These are phyloP conservation scores for Batillaria attramentaria DNA, from an alignment of 1,140 invertebrate genomes.

Conservation along the genomic window DNA sequence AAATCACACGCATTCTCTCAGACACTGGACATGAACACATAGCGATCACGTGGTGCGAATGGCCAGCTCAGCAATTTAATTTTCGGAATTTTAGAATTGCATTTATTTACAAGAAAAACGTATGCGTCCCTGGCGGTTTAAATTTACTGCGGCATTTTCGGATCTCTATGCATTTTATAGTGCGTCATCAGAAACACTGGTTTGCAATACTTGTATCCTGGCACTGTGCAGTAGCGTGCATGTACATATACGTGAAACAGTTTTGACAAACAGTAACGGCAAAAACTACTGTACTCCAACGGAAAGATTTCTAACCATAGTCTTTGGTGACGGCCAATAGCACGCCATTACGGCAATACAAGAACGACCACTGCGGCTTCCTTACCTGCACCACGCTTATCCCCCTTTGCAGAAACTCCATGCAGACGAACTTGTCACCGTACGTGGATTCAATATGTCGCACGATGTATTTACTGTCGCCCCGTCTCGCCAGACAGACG, in stretches of 20 bases:
- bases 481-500: constrained; percentile 21
- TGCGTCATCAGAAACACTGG: not conserved
- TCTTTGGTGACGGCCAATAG: not conserved
- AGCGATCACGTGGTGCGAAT: too few relatives aligned
- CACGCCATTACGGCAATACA: not conserved
- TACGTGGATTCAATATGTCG: constrained; percentile 35
- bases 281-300: not conserved
- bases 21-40: too few relatives aligned
- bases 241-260: too few relatives aligned
- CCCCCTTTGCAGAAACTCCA: constrained; percentile 30
- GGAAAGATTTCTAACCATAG: not conserved
- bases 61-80: too few relatives aligned
- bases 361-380: constrained; percentile 12
- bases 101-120: too few relatives aligned
- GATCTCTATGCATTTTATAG: too few relatives aligned
- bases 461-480: constrained; percentile 25
- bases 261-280: too few relatives aligned
- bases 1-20: too few relatives aligned
- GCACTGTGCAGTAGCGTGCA: not conserved
- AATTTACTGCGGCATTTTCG: too few relatives aligned
- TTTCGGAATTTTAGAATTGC: too few relatives aligned
- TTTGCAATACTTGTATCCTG: not conserved
- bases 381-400: constrained; percentile 35
- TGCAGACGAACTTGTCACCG: constrained; percentile 30
- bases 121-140: too few relatives aligned